phyloP scores from a whole-genome alignment of 2,888 invertebrate genomes.

The Hedychridium roseum region DNA sequence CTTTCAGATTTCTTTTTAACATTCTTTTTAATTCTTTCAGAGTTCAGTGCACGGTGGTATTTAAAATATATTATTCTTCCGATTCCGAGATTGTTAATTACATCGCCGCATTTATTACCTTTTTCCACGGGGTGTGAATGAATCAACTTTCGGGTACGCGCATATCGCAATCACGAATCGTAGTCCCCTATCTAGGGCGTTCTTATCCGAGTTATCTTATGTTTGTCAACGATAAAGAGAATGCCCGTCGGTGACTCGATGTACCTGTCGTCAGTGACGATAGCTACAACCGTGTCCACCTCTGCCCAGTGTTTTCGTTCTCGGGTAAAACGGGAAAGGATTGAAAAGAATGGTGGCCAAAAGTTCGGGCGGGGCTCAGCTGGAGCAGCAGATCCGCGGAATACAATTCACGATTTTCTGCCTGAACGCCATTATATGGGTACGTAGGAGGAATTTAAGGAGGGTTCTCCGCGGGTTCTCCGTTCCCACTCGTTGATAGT shows the following conservation, averaged over 20 bases:
- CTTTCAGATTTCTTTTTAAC: no score
- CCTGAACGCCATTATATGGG: conserved; percentile 82
- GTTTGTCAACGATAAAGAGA: conserved; percentile 54
- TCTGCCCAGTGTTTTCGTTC: no score
- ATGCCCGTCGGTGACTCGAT: conserved; percentile 8
- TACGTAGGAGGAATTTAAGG: conserved; percentile 69
- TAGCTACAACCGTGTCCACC: conserved; percentile 13
- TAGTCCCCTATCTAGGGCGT: conserved; percentile 50
- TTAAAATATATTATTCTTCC: no score
- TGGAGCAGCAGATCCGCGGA: conserved; percentile 80
- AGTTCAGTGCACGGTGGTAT: no score
- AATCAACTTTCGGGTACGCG: no score
- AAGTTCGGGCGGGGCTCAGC: conserved; percentile 66
- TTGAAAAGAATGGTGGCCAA: conserved; percentile 43
- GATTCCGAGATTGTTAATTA: no score
- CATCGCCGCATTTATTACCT: no score
- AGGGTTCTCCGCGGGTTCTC: no score
- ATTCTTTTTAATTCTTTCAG: no score
- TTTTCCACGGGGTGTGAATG: conserved; percentile 14
- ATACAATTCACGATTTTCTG: conserved; percentile 85
- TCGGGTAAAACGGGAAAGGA: no score
- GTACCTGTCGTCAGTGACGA: conserved; percentile 19
- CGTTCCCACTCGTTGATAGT: no score
- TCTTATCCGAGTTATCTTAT: conserved; percentile 59
- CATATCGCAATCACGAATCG: conserved; percentile 18